Base-by-base conservation (phyloP, 2,888 invertebrate genomes). In the Trissonchulus latispiculum region DNA sequence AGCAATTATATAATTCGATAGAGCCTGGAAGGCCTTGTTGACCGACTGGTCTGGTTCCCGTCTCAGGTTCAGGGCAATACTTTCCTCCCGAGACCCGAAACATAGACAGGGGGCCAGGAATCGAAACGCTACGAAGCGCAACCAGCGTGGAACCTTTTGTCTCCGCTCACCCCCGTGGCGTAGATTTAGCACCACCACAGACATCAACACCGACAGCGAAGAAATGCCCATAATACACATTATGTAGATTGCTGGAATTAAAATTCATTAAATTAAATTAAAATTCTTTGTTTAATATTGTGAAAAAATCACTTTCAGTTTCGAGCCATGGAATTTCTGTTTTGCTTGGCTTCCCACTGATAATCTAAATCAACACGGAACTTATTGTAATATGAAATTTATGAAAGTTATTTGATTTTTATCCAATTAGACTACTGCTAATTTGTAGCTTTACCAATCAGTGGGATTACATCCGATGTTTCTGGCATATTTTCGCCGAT, bases 401-500 rank as follows among this genome's bases (percentile, higher is more conserved):
- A n/a, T n/a, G n/a, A n/a, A n/a, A n/a, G n/a, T n/a, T n/a, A n/a
- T n/a, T n/a, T n/a, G n/a, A n/a, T n/a, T n/a, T n/a, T n/a, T n/a
- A n/a, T n/a, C n/a, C n/a, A n/a, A n/a, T n/a, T n/a, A n/a, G n/a
- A n/a, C n/a, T n/a, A n/a, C n/a, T n/a, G n/a, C n/a, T n/a, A n/a
- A n/a, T n/a, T n/a, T n/a, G n/a, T n/a, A n/a, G n/a, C n/a, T n/a
- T n/a, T n/a, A 83, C 84, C 84, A 75, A 85, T 84, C 1, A 85
- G 78, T n/a, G 85, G 85, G 15, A 85, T 83, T 74, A 84, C 84
- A 77, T 85, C 85, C 37, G 83, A 83, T 1, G 85, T 85, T 36
- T 84, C 85, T 2, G 85, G 85, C 84, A 85, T 85, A 73, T 81
- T 84, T 78, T 85, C 85, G 29, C 84, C 85, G 71, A 85, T 85